phyloP scores from a whole-genome alignment of 2,797 vertebrate species.

The Argyrosomus regius region DNA sequence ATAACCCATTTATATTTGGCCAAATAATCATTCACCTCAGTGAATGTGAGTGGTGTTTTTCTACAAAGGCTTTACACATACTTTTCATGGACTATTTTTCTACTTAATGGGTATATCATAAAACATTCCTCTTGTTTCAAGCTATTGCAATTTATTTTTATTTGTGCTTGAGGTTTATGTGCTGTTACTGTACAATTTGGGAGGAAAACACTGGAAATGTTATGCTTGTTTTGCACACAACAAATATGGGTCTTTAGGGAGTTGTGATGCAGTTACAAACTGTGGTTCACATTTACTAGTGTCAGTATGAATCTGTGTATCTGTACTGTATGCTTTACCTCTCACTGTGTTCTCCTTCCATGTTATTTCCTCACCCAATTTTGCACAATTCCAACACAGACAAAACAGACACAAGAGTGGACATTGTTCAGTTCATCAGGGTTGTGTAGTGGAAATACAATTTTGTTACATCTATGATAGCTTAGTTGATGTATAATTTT shows the following conservation, averaged over 20 bases:
- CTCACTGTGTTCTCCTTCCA: slow-evolving; percentile 32
- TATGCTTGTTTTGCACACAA: slow-evolving; percentile 67
- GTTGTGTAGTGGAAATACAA: slow-evolving; percentile 12
- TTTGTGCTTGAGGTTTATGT: slow-evolving; percentile 29
- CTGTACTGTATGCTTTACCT: slow-evolving; percentile 27
- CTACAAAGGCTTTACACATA: slow-evolving; percentile 37
- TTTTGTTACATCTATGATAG: not conserved
- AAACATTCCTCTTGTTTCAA: slow-evolving; percentile 30
- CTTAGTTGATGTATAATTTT: slow-evolving; percentile 30
- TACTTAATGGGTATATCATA: slow-evolving; percentile 44
- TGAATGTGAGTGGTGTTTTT: slow-evolving; percentile 55
- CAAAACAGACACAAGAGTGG: not conserved
- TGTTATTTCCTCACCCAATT: slow-evolving; percentile 51
- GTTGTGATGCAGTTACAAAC: slow-evolving; percentile 24
- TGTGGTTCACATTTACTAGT: slow-evolving; percentile 28
- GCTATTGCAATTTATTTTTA: slow-evolving; percentile 24
- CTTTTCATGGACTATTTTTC: slow-evolving; percentile 64
- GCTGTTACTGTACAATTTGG: slow-evolving; percentile 28
- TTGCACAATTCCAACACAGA: slow-evolving; percentile 52
- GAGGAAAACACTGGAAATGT: slow-evolving; percentile 31
- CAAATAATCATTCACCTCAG: slow-evolving; percentile 53
- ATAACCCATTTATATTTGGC: slow-evolving; percentile 52
- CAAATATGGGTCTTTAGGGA: slow-evolving; percentile 33
- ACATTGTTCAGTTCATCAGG: slow-evolving; percentile 25
- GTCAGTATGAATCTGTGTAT: slow-evolving; percentile 1